A percentile compares a stretch with the other conserved stretches of the same genome.
Evolutionary conservation across 2,888 invertebrate species (phyloP).

Genomic region (Ceramica pisi): DNA sequence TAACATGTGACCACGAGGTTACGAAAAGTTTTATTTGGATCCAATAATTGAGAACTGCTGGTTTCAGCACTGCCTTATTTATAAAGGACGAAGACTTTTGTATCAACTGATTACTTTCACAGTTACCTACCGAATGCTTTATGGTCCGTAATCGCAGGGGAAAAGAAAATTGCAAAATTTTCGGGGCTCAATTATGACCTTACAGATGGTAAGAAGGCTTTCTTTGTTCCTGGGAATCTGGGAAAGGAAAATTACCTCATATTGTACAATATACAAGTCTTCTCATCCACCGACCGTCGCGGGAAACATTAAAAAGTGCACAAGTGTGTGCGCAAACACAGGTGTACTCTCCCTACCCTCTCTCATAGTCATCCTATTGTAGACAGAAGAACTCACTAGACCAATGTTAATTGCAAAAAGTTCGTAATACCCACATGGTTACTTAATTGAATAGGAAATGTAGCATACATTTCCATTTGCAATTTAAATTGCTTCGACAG

Average conservation of each 20-base stretch:
- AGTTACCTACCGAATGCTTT: background rate
- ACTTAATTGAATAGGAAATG: slow-evolving; percentile 23
- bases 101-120: background rate
- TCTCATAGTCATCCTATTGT: background rate
- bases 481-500: slow-evolving; percentile 22
- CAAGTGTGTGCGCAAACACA: background rate
- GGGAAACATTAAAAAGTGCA: background rate
- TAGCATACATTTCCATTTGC: slow-evolving; percentile 25
- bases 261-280: background rate
- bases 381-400: background rate
- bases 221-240: background rate
- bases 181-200: background rate
- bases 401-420: background rate
- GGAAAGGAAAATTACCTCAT: background rate
- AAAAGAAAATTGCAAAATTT: background rate
- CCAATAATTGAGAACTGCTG: background rate
- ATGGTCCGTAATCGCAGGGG: background rate
- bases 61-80: background rate
- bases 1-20: slow-evolving; percentile 33
- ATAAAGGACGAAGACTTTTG: background rate
- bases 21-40: slow-evolving; percentile 4
- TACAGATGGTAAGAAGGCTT: background rate
- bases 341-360: background rate
- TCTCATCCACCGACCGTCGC: background rate
- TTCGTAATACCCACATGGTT: background rate